Conservation (phyloP, 2,797 vertebrate genomes). For the Acanthurus lineatus region DNA sequence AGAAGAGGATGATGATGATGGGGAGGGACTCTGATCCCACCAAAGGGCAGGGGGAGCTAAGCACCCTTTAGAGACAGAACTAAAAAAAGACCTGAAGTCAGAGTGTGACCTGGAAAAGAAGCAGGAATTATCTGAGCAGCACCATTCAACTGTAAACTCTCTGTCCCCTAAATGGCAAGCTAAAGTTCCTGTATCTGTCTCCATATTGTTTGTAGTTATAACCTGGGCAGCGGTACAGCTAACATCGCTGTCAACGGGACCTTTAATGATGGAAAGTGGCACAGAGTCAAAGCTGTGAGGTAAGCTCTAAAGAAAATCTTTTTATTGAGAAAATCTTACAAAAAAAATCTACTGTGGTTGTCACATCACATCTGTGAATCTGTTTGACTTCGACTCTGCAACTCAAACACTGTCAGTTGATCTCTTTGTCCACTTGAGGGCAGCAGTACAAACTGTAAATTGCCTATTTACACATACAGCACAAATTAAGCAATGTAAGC, state of each 20-base stretch:
- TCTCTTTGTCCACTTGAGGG: conserved; percentile 6
- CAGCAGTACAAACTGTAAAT: background rate
- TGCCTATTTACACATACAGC: too few species aligned
- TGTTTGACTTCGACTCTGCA: background rate
- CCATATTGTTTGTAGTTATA: conserved; percentile 86
- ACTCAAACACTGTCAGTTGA: background rate
- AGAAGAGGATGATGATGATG: conserved; percentile 17
- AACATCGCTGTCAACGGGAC: conserved; percentile 91
- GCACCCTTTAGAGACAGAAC: conserved; percentile 11
- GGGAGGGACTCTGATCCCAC: conserved; percentile 12
- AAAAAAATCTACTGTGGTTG: background rate
- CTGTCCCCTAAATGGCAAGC: background rate
- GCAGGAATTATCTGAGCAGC: conserved; percentile 6
- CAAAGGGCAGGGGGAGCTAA: conserved; percentile 13
- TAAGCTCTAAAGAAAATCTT: conserved; percentile 56
- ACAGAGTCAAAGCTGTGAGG: conserved; percentile 95
- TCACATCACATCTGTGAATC: background rate
- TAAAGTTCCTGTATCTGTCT: conserved; percentile 7
- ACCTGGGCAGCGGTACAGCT: conserved; percentile 92
- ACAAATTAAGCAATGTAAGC: too few species aligned
- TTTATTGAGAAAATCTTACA: background rate
- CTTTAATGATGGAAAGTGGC: conserved; percentile 94
- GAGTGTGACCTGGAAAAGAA: conserved; percentile 18
- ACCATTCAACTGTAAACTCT: background rate
- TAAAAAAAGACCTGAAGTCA: conserved; percentile 24